Evolutionary conservation across 2,797 vertebrate species (phyloP), one percentile per base, ranked within the genome.

Genomic region (Halcyon chelicuti): DNA sequence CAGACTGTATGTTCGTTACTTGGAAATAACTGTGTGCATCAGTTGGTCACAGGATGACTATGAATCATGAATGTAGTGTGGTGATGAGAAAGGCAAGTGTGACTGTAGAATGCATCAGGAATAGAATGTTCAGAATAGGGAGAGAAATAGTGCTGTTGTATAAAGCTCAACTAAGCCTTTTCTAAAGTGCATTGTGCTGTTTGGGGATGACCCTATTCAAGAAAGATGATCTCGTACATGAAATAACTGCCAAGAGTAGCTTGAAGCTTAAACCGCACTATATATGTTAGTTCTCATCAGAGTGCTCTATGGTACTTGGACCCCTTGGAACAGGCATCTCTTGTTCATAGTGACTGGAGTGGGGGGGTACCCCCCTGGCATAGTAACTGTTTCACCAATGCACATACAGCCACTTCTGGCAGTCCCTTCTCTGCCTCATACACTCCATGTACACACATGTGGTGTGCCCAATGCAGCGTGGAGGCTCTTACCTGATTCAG

Each of bases 41-140:
- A 49, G 49, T 35, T 90, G 88, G 40, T 90, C 86, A 61, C 44
- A 39, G 52, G 49, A 71, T 88, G 57, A 54, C 44, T 52, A 15
- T 89, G 90, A 96, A 72, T 96, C 95, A 88, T 61, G 20, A 73
- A n/a, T 49, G 58, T n/a, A 23, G 31, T 9, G 61, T 49, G 35
- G 68, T 74, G 49, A 71, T 93, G 76, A 92, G 86, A 95, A 88
- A 90, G 52, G 28, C 49, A 37, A 71, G 61, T 1, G 2, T 88
- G 88, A 90, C 26, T 0, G 0, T 39, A 46, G 66, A 79, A 76
- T 79, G 55, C 29, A 47, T 57, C 61, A 63, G 58, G 44, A 77
- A 44, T 42, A 42, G 42, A 42, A 21, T 37, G 40, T 77, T 71
- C 63, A 47, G 88, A 94, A 42, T 8, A 79, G 44, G 44, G 47